A percentile compares a stretch with the other conserved stretches of the same genome.
These are phyloP conservation scores for Listronotus bonariensis DNA, from an alignment of 1,140 invertebrate species.

Conservation along the genomic window DNA sequence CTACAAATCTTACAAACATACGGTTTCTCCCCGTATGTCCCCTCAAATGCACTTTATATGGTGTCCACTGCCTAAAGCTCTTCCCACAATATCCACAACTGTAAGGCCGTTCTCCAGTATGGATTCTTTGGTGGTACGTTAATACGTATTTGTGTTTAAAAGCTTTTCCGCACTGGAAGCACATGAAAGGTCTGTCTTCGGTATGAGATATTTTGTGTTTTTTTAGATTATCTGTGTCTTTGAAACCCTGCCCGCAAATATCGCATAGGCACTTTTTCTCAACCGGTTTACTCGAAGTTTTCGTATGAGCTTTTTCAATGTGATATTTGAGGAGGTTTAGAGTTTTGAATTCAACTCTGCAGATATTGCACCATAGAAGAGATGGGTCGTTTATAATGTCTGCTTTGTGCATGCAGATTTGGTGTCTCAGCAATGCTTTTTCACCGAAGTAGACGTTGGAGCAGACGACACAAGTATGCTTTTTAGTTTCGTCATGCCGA, in stretches of 20 bases:
- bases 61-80: constrained; percentile 56
- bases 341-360: constrained; percentile 52
- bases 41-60: constrained; percentile 58
- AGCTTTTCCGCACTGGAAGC: constrained; percentile 59
- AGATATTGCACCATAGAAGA: constrained; percentile 45
- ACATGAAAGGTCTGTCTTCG: constrained; percentile 58
- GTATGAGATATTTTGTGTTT: constrained; percentile 66
- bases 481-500: constrained; percentile 54
- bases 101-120: constrained; percentile 61
- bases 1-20: constrained; percentile 31
- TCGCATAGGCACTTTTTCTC: constrained; percentile 57
- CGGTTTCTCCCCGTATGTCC: constrained; percentile 46
- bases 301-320: constrained; percentile 25
- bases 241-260: constrained; percentile 62
- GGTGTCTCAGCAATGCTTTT: constrained; percentile 21
- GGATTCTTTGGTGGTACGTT: constrained; percentile 61
- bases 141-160: constrained; percentile 60
- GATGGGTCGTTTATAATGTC: constrained; percentile 53
- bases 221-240: constrained; percentile 62
- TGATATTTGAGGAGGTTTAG: constrained; percentile 22
- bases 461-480: constrained; percentile 20
- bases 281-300: constrained; percentile 36
- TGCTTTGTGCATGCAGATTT: constrained; percentile 25
- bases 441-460: constrained; percentile 13
- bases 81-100: constrained; percentile 59